phyloP scores from a whole-genome alignment of 1,140 invertebrate species.

The Neuroterus valhalla region DNA sequence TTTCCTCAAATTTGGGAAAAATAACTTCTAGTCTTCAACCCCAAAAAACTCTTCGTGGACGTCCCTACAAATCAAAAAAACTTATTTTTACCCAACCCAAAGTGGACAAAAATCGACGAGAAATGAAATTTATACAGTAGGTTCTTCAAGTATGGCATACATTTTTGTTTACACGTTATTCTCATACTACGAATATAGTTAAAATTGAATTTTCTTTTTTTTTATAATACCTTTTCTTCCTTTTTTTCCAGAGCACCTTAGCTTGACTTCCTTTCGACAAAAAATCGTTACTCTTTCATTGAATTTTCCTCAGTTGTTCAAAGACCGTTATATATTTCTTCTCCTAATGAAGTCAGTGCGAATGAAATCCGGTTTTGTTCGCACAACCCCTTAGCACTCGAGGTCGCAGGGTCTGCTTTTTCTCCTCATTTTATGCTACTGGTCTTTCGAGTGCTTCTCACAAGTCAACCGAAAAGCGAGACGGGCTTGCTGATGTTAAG shows the following conservation, averaged over 20 bases:
- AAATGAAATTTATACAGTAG: no score
- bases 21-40: no score
- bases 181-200: neutral
- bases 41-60: no score
- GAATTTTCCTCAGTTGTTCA: neutral
- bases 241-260: neutral
- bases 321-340: neutral
- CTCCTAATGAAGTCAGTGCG: slow-evolving; percentile 4
- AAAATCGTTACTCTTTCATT: neutral
- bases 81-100: no score
- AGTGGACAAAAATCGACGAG: no score
- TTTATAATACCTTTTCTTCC: neutral
- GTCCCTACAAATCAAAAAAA: no score
- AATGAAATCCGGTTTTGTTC: slow-evolving; percentile 6
- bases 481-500: slow-evolving; percentile 16
- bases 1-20: no score
- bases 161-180: no score
- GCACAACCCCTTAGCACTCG: neutral
- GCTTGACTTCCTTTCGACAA: neutral
- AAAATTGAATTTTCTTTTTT: neutral
- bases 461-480: slow-evolving; percentile 5
- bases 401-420: slow-evolving; percentile 1
- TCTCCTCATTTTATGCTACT: slow-evolving; percentile 17
- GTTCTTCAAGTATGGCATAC: no score
- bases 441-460: slow-evolving; percentile 9